A percentile compares a stretch with the other conserved stretches of the same genome.
These are phyloP conservation scores for Archips xylosteana DNA, from an alignment of 2,888 invertebrate genomes.

Conservation along the genomic window DNA sequence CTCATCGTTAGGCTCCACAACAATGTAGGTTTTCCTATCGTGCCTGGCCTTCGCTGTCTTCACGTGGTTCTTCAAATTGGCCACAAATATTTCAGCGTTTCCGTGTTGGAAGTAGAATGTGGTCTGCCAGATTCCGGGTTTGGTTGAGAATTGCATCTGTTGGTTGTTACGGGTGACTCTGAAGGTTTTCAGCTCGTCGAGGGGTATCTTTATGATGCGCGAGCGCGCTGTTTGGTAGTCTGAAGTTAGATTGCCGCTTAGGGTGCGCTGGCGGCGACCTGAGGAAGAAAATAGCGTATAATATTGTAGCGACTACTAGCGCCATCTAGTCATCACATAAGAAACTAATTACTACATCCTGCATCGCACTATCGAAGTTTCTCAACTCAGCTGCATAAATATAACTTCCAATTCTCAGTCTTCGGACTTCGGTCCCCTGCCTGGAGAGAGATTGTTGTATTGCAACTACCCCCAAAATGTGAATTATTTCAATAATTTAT, in stretches of 20 bases:
- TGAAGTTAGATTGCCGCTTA: slow-evolving; percentile 83
- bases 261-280: slow-evolving; percentile 87
- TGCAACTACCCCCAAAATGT: too few species aligned
- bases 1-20: slow-evolving; percentile 88
- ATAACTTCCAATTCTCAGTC: too few species aligned
- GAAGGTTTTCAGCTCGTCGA: slow-evolving; percentile 75
- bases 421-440: too few species aligned
- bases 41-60: slow-evolving; percentile 89
- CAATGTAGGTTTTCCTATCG: slow-evolving; percentile 87
- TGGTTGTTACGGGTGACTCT: slow-evolving; percentile 73
- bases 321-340: too few species aligned
- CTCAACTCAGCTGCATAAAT: too few species aligned
- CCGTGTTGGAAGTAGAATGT: slow-evolving; percentile 95
- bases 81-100: slow-evolving; percentile 92
- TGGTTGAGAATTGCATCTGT: slow-evolving; percentile 78
- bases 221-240: slow-evolving; percentile 76
- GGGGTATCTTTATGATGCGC: slow-evolving; percentile 72
- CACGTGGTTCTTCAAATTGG: slow-evolving; percentile 86
- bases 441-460: too few species aligned
- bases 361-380: too few species aligned
- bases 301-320: too few species aligned
- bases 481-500: too few species aligned
- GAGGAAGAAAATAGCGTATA: slow-evolving; percentile 12
- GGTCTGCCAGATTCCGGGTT: slow-evolving; percentile 87
- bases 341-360: too few species aligned